Percentiles rank a stretch among this genome's conserved stretches.
Evolutionary conservation across 2,888 invertebrate genomes (phyloP).

Genomic region (Pollenia amentaria): DNA sequence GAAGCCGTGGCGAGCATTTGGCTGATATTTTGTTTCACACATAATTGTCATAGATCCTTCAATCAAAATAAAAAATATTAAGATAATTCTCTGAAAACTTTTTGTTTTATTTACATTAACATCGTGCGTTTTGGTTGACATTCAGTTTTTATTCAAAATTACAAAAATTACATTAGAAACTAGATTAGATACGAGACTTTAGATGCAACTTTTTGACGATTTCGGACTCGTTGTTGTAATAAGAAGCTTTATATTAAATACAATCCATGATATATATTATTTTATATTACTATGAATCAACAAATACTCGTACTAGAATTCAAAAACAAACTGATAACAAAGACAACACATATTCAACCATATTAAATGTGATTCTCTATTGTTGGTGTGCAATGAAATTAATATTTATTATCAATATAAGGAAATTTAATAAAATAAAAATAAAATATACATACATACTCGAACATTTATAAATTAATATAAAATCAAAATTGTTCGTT

Average conservation of each 20-base stretch:
- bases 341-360: slow-evolving; percentile 38
- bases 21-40: too few relatives aligned
- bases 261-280: neutral
- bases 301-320: slow-evolving; percentile 36
- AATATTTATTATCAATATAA: slow-evolving; percentile 67
- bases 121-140: too few relatives aligned
- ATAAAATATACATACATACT: neutral
- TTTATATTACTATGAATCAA: slow-evolving; percentile 24
- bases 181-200: neutral
- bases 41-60: too few relatives aligned
- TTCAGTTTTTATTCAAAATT: too few relatives aligned
- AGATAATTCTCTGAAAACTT: too few relatives aligned
- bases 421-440: slow-evolving; percentile 61
- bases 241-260: neutral
- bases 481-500: slow-evolving; percentile 24
- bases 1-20: too few relatives aligned
- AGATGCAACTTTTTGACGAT: neutral
- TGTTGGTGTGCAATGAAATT: slow-evolving; percentile 46
- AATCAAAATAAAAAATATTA: too few relatives aligned
- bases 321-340: slow-evolving; percentile 64
- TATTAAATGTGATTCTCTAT: slow-evolving; percentile 50
- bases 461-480: slow-evolving; percentile 7
- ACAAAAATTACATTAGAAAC: too few relatives aligned
- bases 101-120: too few relatives aligned
- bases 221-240: neutral